These are phyloP conservation scores for Porites lutea DNA, from an alignment of 64 coral and sea anemone genomes.

Conservation along the genomic window DNA sequence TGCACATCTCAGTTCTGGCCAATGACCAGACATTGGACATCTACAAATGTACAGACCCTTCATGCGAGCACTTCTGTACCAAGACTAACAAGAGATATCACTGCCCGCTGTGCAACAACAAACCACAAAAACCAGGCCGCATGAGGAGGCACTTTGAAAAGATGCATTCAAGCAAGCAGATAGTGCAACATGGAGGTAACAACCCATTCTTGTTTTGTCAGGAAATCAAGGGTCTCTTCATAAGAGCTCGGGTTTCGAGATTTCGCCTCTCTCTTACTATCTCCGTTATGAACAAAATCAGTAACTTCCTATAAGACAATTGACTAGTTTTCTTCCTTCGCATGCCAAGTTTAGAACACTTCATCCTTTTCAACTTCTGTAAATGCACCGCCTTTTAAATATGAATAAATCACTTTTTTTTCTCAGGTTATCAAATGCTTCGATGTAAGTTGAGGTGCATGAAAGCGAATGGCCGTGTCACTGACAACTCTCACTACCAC, in stretches of 20 bases:
- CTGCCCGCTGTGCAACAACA: slow-evolving; percentile 92
- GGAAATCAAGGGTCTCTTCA: no score
- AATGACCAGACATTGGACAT: slow-evolving; percentile 73
- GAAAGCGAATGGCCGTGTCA: slow-evolving; percentile 86
- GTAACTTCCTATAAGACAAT: no score
- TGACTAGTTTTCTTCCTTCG: no score
- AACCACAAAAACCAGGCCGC: slow-evolving; percentile 94
- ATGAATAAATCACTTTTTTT: neutral
- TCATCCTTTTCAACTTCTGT: no score
- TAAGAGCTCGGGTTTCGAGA: no score
- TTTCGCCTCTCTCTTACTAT: no score
- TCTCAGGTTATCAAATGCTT: slow-evolving; percentile 83
- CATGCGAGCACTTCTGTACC: slow-evolving; percentile 73
- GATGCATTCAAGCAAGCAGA: slow-evolving; percentile 88
- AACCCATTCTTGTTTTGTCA: no score
- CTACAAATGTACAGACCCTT: slow-evolving; percentile 71
- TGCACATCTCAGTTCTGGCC: slow-evolving; percentile 72
- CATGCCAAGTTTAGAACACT: no score
- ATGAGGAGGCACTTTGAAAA: slow-evolving; percentile 90
- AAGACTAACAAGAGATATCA: slow-evolving; percentile 91
- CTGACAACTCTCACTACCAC: slow-evolving; percentile 94
- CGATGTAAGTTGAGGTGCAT: slow-evolving; percentile 85
- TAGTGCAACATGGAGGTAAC: slow-evolving; percentile 85
- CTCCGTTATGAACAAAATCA: no score
- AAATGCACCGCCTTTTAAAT: no score